Percentiles rank a stretch among this genome's conserved stretches.
phyloP scores from a whole-genome alignment of 1,140 invertebrate species.

The Acyrthosiphon pisum region DNA sequence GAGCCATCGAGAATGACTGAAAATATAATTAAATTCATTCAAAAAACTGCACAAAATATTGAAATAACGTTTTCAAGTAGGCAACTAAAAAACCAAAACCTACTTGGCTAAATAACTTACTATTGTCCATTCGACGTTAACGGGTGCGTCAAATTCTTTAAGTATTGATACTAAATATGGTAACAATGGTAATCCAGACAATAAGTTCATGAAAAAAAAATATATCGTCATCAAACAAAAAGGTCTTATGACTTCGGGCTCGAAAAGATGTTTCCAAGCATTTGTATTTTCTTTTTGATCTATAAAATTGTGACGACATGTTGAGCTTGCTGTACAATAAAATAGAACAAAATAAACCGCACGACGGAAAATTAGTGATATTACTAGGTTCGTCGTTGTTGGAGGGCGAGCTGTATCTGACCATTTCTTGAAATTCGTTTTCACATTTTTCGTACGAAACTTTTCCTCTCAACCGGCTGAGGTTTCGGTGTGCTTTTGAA shows the following conservation, averaged over 20 bases:
- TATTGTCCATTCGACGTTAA: constrained; percentile 25
- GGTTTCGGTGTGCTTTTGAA: constrained; percentile 64
- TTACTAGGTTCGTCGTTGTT: not conserved
- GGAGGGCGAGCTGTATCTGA: constrained; percentile 3
- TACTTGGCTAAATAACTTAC: not conserved
- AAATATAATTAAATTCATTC: not conserved
- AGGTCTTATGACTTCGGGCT: not conserved
- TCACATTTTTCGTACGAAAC: constrained; percentile 63
- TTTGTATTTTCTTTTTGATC: not conserved
- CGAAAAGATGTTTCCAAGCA: not conserved
- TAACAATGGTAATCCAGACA: not conserved
- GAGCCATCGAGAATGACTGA: not conserved
- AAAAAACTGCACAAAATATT: not conserved
- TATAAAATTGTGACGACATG: not conserved
- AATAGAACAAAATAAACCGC: not conserved
- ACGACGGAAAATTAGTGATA: not conserved
- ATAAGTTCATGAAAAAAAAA: not conserved
- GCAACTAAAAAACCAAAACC: not conserved
- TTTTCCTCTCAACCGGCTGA: constrained; percentile 66
- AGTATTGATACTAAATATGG: constrained; percentile 15
- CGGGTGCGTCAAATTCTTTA: not conserved
- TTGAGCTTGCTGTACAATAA: not conserved
- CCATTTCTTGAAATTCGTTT: constrained; percentile 63
- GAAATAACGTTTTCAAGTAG: not conserved
- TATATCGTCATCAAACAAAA: not conserved